Base-by-base conservation (phyloP, 1,140 invertebrate genomes). In the Megalonaias nervosa region DNA sequence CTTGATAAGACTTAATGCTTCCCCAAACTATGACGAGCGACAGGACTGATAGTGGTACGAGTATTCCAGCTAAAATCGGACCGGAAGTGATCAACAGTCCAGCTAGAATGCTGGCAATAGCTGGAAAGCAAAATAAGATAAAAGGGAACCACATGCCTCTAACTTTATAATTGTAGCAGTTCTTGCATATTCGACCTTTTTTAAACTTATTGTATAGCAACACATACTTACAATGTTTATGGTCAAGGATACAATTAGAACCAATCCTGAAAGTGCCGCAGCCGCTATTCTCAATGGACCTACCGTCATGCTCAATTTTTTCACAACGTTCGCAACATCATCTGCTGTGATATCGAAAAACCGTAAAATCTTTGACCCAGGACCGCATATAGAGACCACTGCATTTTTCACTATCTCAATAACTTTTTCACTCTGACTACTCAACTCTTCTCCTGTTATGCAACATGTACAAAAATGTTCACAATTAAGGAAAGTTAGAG, bases 391-490 rank as follows among this genome's bases (percentile, higher is more conserved):
- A 2, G 19, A 48, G 13, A 13, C 19, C 38, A 38, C 11, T 14
- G 67, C 16, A 48, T 26, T n/a, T 21, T 21, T 15, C 12, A 75
- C 1, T 16, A 62, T 5, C 26, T 48, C 31, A 13, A 3, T 67
- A 9, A 48, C 56, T 3, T 26, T 59, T n/a, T 68, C 61, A 48
- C 21, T 31, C 48, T 75, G 73, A 48, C 26, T 60, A 61, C 73
- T 75, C 1, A 48, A 26, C 9, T 75, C 66, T 48, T 38, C 60
- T 16, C 73, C 66, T 48, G 61, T 66, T 67, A 65, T 48, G 16
- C 73, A 75, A 55, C 61, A 75, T 17, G 67, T 75, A 55, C 73
- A 75, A 56, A 75, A 61, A 68, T 67, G 66, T 68, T 75, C 73
- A 75, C 73, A 75, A 26, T 74, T 74, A 58, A 61, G 57, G 15